Percentiles rank a stretch among this genome's conserved stretches.
Conservation (phyloP, 2,113 vertebrate genomes). For the Formicarius rufipectus region DNA sequence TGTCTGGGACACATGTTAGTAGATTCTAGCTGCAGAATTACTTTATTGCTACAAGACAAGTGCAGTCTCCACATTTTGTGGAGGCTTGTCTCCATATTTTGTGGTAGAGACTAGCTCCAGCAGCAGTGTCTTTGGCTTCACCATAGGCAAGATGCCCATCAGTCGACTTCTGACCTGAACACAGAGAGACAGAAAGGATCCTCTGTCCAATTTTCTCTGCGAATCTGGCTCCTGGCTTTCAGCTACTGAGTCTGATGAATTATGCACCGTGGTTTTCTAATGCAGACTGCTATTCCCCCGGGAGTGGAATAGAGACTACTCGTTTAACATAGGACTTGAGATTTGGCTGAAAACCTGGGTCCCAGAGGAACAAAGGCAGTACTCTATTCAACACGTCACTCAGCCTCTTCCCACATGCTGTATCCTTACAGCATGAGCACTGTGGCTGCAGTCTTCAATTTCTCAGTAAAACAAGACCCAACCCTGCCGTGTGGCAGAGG, state of each 20-base stretch:
- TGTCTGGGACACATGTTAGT: background rate
- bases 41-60: background rate
- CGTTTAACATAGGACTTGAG: constrained; percentile 1
- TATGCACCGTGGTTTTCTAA: background rate
- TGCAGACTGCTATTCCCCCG: background rate
- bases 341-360: constrained; percentile 27
- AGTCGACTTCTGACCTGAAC: background rate
- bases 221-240: constrained; percentile 15
- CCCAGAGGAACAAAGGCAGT: constrained; percentile 35
- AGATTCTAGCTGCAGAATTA: background rate
- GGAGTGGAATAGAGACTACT: constrained; percentile 4
- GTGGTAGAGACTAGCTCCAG: background rate
- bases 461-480: constrained; percentile 36
- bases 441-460: constrained; percentile 3
- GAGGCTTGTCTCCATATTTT: background rate
- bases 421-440: background rate
- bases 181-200: background rate
- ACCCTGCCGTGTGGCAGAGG: background rate
- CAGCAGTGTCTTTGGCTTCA: background rate
- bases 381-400: background rate
- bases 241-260: constrained; percentile 34
- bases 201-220: background rate
- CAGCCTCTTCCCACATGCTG: background rate
- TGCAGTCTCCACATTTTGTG: background rate
- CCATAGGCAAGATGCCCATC: background rate